Base-by-base conservation (phyloP, 2,113 vertebrate genomes). In the Micronycteris hirsuta region DNA sequence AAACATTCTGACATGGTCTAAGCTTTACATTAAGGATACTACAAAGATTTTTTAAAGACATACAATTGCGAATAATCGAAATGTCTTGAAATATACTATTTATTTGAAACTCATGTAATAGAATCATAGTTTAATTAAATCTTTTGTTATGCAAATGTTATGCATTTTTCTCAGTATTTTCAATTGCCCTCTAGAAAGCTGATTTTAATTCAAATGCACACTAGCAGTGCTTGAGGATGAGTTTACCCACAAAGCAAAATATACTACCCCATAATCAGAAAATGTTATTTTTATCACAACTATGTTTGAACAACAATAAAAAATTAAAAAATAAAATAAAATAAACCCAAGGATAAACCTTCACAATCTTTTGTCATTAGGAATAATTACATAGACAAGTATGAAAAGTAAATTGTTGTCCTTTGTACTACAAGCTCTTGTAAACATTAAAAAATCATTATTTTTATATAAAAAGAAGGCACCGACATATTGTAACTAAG, bases 361-460 rank as follows among this genome's bases (percentile, higher is more conserved):
- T 61, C 54, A 71, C 31, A 76, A 36, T 24, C 9, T 6, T 87
- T 71, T 88, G 5, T 10, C 45, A 49, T 82, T 76, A 85, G 13
- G 31, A 68, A 82, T 73, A 76, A 38, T 58, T 78, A 49, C 45
- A 43, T 4, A 3, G 24, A 26, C 26, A 95, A 88, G 1, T 7
- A 14, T 33, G 9, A 87, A 3, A 7, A 2, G 0, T 26, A 38
- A 43, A 52, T 7, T 61, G 24, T 2, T 6, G 4, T 33, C 5
- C 2, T 85, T 61, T 68, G 93, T 54, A 82, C 43, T 70, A 19
- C 0, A 54, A 20, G 10, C 22, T 68, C 38, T 6, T 81, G 71
- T 63, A 54, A 95, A 49, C 19, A 56, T 12, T 36, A 24, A 58
- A 58, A 58, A 10, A 52, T 5, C 56, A 24, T 58, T 24, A 24